Conservation (phyloP, 2,888 invertebrate species). For the Nomada ruficornis region DNA sequence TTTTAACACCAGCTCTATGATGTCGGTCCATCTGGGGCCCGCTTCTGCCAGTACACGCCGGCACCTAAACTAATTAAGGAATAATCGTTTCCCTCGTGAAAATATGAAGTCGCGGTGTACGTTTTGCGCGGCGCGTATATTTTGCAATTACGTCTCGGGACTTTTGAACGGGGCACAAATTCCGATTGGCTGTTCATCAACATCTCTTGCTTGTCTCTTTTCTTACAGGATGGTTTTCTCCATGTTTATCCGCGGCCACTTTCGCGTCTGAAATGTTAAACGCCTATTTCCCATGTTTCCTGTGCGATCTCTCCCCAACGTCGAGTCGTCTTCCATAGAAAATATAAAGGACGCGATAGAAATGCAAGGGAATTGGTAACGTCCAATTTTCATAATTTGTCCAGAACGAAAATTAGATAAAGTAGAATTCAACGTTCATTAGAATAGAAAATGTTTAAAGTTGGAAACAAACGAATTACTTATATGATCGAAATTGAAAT, state of each 20-base stretch:
- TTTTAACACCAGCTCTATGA: neutral
- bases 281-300: slow-evolving; percentile 37
- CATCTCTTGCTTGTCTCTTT: slow-evolving; percentile 44
- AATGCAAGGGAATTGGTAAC: no score
- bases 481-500: no score
- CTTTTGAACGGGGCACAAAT: slow-evolving; percentile 64
- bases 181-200: slow-evolving; percentile 71
- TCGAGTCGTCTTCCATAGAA: slow-evolving; percentile 1
- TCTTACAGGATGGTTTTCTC: slow-evolving; percentile 44
- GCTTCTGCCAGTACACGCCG: slow-evolving; percentile 6
- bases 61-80: slow-evolving; percentile 65
- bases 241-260: slow-evolving; percentile 45
- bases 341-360: neutral
- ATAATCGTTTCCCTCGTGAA: slow-evolving; percentile 58
- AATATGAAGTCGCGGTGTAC: slow-evolving; percentile 48
- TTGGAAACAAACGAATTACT: no score
- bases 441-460: no score
- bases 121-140: slow-evolving; percentile 42
- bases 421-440: no score
- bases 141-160: slow-evolving; percentile 63
- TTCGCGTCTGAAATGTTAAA: slow-evolving; percentile 14
- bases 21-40: slow-evolving; percentile 27
- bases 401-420: no score
- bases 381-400: no score
- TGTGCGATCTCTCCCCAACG: slow-evolving; percentile 8